These are phyloP conservation scores for Ooceraea biroi DNA, from an alignment of 1,140 invertebrate genomes.

Conservation along the genomic window DNA sequence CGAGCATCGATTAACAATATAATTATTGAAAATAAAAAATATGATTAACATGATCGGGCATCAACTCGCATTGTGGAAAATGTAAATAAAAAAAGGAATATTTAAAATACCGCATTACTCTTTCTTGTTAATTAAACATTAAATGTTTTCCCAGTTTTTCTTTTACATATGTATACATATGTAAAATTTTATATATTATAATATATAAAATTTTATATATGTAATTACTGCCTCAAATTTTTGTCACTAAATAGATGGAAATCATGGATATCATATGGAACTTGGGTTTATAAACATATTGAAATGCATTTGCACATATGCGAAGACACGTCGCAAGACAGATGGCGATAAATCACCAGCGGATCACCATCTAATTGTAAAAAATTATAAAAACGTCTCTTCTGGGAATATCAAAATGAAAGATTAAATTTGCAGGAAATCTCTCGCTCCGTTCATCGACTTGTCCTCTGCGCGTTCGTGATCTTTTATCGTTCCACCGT, in stretches of 20 bases:
- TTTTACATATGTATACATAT: too few species aligned
- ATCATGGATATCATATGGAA: background rate
- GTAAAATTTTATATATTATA: too few species aligned
- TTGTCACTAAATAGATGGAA: background rate
- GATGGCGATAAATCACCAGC: conserved; percentile 19
- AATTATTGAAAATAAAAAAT: conserved; percentile 30
- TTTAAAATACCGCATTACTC: background rate
- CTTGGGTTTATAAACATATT: background rate
- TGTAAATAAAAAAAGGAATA: conserved; percentile 10
- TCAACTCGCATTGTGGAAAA: background rate
- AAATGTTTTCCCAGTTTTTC: background rate
- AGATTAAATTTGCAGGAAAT: background rate
- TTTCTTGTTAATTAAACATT: conserved; percentile 1
- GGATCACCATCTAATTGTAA: conserved; percentile 31
- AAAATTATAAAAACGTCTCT: conserved; percentile 4
- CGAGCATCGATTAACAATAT: background rate
- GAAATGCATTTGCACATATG: background rate
- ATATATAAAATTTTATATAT: too few species aligned
- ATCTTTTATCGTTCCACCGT: background rate
- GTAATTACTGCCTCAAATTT: background rate
- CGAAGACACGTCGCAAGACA: background rate
- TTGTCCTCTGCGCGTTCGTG: background rate
- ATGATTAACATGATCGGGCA: background rate
- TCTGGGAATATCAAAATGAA: background rate
- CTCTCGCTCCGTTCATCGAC: background rate